These are phyloP conservation scores for Aelia acuminata DNA, from an alignment of 2,888 invertebrate species.

Conservation along the genomic window DNA sequence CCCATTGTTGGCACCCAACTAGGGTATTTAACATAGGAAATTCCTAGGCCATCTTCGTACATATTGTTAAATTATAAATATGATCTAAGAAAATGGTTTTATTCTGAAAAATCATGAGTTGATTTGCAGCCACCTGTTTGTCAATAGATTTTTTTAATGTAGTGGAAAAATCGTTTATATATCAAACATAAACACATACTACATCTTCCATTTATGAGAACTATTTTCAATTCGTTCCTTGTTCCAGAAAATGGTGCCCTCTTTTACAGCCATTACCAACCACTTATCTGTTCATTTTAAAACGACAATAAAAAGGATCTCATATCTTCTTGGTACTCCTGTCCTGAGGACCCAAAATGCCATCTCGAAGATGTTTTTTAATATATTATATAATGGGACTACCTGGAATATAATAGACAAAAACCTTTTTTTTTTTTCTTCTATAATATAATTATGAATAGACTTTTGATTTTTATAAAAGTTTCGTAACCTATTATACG, in stretches of 20 bases:
- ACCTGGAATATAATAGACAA: neutral
- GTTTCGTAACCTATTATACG: slow-evolving; percentile 15
- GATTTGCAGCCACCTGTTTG: too few relatives aligned
- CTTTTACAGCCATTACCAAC: neutral
- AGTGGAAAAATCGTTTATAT: too few relatives aligned
- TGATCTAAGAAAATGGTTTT: too few relatives aligned
- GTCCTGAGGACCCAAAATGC: neutral
- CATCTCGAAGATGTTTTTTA: neutral
- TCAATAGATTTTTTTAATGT: too few relatives aligned
- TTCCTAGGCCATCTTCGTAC: too few relatives aligned
- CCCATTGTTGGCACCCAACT: too few relatives aligned
- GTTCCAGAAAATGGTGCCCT: neutral
- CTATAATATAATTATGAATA: slow-evolving; percentile 39
- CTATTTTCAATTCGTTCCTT: neutral
- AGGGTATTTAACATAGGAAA: too few relatives aligned
- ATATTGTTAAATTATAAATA: too few relatives aligned
- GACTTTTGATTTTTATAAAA: neutral
- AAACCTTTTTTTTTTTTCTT: neutral
- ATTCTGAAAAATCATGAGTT: too few relatives aligned
- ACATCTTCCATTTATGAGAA: neutral
- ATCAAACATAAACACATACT: too few relatives aligned
- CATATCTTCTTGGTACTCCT: neutral
- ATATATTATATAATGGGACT: neutral
- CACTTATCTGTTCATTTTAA: neutral
- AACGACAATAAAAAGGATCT: neutral